phyloP scores from a whole-genome alignment of 2,113 vertebrate genomes.

The Rattus norvegicus region DNA sequence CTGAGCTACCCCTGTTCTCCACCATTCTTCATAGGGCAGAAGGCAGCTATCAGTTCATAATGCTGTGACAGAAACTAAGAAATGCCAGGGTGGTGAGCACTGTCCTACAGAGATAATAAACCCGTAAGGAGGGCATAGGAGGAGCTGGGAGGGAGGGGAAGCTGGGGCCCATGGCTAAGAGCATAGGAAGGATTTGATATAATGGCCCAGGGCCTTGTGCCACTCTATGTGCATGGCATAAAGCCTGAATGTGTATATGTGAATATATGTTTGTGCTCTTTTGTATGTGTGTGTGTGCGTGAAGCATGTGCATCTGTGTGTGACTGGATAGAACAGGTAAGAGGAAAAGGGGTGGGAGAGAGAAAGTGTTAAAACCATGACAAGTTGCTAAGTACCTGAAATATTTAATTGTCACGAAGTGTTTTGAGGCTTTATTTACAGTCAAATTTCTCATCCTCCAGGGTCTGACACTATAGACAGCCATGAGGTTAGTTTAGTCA shows the following conservation, averaged over 20 bases:
- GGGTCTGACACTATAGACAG: neutral
- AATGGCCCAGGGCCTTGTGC: neutral
- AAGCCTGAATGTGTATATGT: neutral
- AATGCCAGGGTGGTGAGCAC: neutral
- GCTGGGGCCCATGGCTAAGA: neutral
- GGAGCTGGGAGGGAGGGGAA: neutral
- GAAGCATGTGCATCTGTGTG: neutral
- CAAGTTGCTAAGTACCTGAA: slow-evolving; percentile 58
- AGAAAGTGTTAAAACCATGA: slow-evolving; percentile 1
- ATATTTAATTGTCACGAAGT: slow-evolving; percentile 50
- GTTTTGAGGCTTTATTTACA: slow-evolving; percentile 31
- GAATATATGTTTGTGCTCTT: neutral
- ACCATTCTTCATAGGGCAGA: neutral
- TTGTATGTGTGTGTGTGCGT: neutral
- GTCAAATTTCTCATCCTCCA: neutral
- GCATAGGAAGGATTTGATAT: neutral
- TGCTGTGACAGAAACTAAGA: neutral
- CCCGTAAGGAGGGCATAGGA: neutral
- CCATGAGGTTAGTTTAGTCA: slow-evolving; percentile 20
- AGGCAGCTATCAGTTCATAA: neutral
- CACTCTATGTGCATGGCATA: neutral
- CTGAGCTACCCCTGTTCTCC: neutral
- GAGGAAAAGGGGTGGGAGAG: neutral
- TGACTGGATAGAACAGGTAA: neutral
- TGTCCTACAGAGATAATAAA: neutral